A percentile compares a stretch with the other conserved stretches of the same genome.
These are phyloP conservation scores for Oenanthe melanoleuca DNA, from an alignment of 2,113 vertebrate genomes.

Conservation along the genomic window DNA sequence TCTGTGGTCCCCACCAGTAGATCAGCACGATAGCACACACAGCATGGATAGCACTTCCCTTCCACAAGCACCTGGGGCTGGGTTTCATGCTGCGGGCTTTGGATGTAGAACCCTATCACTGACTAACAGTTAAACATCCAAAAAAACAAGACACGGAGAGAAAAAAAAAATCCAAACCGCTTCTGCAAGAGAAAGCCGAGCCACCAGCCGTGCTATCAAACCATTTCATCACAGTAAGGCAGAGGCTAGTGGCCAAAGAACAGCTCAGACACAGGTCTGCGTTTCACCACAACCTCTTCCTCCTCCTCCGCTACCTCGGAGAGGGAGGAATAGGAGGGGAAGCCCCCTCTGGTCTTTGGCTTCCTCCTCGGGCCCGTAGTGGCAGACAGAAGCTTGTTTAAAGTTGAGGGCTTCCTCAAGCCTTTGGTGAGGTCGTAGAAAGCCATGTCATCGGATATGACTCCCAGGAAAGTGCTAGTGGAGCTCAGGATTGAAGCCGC, in stretches of 20 bases:
- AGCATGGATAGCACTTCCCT: neutral
- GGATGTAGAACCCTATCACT: neutral
- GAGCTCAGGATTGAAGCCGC: slow-evolving; percentile 79
- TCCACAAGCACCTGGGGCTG: neutral
- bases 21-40: accelerated
- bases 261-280: slow-evolving; percentile 62
- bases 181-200: neutral
- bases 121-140: neutral
- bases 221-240: neutral
- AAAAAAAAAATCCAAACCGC: neutral
- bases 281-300: slow-evolving; percentile 32
- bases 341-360: slow-evolving; percentile 74
- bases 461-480: slow-evolving; percentile 80
- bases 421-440: slow-evolving; percentile 83
- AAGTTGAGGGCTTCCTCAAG: slow-evolving; percentile 76
- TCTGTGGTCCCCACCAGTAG: neutral
- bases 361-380: slow-evolving; percentile 78
- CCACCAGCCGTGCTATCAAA: neutral
- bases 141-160: neutral
- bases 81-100: neutral
- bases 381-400: slow-evolving; percentile 85
- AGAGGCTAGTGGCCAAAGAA: slow-evolving; percentile 60
- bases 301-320: slow-evolving; percentile 64
- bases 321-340: slow-evolving; percentile 71
- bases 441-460: slow-evolving; percentile 78